phyloP scores from a whole-genome alignment of 1,140 invertebrate species.

The Zaprionus ornatus region DNA sequence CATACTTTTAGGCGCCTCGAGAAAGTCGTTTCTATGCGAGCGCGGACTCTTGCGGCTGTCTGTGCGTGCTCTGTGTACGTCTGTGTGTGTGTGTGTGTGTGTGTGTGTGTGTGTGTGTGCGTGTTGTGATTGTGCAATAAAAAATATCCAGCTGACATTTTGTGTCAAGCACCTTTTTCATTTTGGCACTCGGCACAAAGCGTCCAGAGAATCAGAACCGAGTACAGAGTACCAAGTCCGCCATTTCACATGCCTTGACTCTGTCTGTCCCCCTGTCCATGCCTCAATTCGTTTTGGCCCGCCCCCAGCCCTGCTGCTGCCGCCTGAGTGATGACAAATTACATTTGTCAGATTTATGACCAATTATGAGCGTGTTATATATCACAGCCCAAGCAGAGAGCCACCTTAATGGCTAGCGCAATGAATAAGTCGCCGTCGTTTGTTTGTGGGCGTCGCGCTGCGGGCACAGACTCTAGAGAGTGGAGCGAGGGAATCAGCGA shows the following conservation, averaged over 20 bases:
- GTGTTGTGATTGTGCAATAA: constrained; percentile 80
- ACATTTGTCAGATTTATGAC: constrained; percentile 84
- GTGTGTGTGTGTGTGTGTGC: constrained; percentile 28
- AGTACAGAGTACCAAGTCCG: constrained; percentile 1
- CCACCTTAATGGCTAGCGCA: constrained; percentile 80
- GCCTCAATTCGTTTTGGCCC: background rate
- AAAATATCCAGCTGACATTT: constrained; percentile 83
- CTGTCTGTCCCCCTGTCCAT: background rate
- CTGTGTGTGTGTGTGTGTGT: constrained; percentile 1
- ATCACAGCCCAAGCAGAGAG: constrained; percentile 62
- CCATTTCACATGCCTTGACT: constrained; percentile 5
- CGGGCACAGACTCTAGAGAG: constrained; percentile 10
- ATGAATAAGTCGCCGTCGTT: constrained; percentile 82
- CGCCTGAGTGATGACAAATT: constrained; percentile 84
- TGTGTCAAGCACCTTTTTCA: constrained; percentile 83
- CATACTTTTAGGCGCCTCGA: constrained; percentile 45
- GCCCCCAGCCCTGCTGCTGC: constrained; percentile 7
- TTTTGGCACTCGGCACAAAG: constrained; percentile 72
- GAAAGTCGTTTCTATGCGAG: constrained; percentile 23
- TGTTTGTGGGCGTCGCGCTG: constrained; percentile 61
- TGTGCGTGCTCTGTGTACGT: constrained; percentile 10
- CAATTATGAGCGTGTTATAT: constrained; percentile 84
- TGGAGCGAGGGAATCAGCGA: background rate
- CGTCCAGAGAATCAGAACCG: constrained; percentile 14
- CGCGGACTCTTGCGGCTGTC: constrained; percentile 1